Evolutionary conservation across 2,113 vertebrate species (phyloP), one percentile per base, ranked within the genome.

Genomic region (Dasyprocta punctata): DNA sequence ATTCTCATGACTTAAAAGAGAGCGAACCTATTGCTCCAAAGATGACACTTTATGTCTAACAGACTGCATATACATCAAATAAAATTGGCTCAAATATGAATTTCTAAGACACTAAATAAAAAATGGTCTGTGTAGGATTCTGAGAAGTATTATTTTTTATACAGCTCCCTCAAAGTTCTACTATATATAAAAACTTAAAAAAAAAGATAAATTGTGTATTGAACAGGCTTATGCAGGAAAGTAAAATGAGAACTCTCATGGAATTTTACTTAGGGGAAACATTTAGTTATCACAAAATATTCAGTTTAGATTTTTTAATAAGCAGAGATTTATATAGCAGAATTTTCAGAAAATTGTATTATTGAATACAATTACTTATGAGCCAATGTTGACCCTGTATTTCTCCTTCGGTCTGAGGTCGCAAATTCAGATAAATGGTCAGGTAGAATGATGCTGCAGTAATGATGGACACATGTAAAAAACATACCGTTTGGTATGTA

Each of bases 311-410:
- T 6, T 41, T 65, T 87, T 81, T 94, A 80, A 36, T 73, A 60
- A 73, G 8, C 36, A 63, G 33, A 61, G 19, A 86, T 92, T 89
- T 52, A 30, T 36, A 13, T 0, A 56, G 24, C 13, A 87, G 38
- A 28, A 60, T 47, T 84, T 95, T 92, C 19, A 36, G 44, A 56
- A 52, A 86, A 36, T 38, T 3, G 0, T 24, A 19, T 82, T 41
- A 86, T 17, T 20, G n/a, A 69, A n/a, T 69, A 19, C 67, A 69
- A 16, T 63, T 52, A 81, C 67, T 81, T 61, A 36, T 26, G 52
- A 17, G 38, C 28, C 17, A 52, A 0, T n/a, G 12, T 19, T 71
- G 33, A 28, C 9, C 4, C 1, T 7, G 16, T 1, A 44, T 44
- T 41, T 58, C 16, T 67, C 28, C 28, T 82, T 9, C 2, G 47